Evolutionary conservation across 2,888 invertebrate genomes (phyloP).

Genomic region (Syrphus vitripennis): DNA sequence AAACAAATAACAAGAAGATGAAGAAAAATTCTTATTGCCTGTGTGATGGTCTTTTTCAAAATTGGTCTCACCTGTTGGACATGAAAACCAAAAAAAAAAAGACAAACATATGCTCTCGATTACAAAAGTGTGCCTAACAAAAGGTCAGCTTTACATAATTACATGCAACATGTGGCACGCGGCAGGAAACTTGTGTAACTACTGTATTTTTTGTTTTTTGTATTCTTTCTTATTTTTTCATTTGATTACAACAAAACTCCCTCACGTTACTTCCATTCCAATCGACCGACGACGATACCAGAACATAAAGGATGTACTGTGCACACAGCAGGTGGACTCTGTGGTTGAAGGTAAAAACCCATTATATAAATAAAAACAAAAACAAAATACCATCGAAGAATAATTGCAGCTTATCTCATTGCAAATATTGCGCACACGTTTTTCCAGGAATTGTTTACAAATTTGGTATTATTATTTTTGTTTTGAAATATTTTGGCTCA

Average conservation of each 20-base stretch:
- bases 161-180: slow-evolving; percentile 42
- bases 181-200: slow-evolving; percentile 32
- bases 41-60: slow-evolving; percentile 30
- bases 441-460: slow-evolving; percentile 36
- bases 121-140: slow-evolving; percentile 39
- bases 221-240: background rate
- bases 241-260: background rate
- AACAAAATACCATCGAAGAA: background rate
- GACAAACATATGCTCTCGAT: slow-evolving; percentile 28
- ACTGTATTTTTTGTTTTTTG: background rate
- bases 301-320: background rate
- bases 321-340: background rate
- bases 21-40: background rate
- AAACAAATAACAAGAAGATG: background rate
- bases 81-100: slow-evolving; percentile 16
- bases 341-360: background rate
- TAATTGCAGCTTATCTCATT: background rate
- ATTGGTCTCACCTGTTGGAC: slow-evolving; percentile 55
- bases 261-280: background rate
- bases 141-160: slow-evolving; percentile 18
- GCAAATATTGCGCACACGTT: slow-evolving; percentile 5
- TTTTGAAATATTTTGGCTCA: slow-evolving; percentile 25
- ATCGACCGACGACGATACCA: too few species aligned
- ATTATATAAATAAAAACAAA: background rate
- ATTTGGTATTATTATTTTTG: background rate